Evolutionary conservation across 2,113 vertebrate genomes (phyloP).

Genomic region (Maccullochella peelii): DNA sequence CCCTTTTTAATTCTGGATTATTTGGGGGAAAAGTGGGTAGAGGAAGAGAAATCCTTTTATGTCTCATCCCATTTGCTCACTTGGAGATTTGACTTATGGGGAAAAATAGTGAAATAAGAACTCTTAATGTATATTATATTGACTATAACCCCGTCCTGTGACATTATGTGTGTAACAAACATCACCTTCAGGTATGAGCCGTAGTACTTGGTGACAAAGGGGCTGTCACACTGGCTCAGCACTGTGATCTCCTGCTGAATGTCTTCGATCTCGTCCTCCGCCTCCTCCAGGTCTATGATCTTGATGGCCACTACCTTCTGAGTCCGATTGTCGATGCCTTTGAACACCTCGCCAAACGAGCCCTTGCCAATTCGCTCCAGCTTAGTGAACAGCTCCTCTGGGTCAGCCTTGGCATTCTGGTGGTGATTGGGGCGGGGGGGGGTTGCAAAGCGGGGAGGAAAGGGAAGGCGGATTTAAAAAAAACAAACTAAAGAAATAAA

Average conservation of each 20-base stretch:
- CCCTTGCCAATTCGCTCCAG: conserved; percentile 98
- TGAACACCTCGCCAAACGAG: conserved; percentile 98
- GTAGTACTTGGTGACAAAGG: conserved; percentile 97
- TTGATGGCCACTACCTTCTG: conserved; percentile 99
- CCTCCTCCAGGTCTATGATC: conserved; percentile 98
- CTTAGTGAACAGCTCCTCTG: conserved; percentile 97
- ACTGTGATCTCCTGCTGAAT: conserved; percentile 99
- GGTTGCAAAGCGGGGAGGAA: conserved; percentile 32
- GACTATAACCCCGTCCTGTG: too few species aligned
- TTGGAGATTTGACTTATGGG: neutral
- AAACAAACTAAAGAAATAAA: neutral
- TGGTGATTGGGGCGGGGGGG: neutral
- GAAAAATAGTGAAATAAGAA: neutral
- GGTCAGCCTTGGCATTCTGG: conserved; percentile 92
- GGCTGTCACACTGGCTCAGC: conserved; percentile 98
- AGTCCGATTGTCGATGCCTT: conserved; percentile 98
- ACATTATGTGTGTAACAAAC: neutral
- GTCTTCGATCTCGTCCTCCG: conserved; percentile 99
- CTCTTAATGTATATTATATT: neutral
- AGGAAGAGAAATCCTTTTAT: conserved; percentile 25
- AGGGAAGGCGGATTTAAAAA: conserved; percentile 15
- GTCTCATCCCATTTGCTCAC: conserved; percentile 9
- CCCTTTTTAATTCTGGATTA: conserved; percentile 65
- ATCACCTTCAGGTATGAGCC: conserved; percentile 98
- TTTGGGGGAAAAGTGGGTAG: conserved; percentile 23